Percentiles rank a stretch among this genome's conserved stretches.
These are phyloP conservation scores for Melanotus villosus DNA, from an alignment of 2,888 invertebrate species.

Conservation along the genomic window DNA sequence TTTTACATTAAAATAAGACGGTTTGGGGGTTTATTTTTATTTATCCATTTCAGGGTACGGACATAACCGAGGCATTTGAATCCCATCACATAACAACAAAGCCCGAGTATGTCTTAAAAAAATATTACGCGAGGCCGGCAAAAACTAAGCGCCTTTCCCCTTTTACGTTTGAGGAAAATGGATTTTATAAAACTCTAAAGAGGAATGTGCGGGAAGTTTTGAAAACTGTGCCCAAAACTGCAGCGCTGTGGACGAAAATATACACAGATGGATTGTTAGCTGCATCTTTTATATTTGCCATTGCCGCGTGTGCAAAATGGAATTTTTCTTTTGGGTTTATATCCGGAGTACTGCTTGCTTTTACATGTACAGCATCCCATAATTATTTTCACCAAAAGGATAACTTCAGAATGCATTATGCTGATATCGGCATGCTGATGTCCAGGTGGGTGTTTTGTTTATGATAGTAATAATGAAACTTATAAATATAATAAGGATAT, in stretches of 20 bases:
- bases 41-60: too few species aligned
- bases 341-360: constrained; percentile 72
- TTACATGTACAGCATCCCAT: constrained; percentile 77
- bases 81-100: constrained; percentile 76
- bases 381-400: constrained; percentile 84
- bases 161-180: too few species aligned
- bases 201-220: too few species aligned
- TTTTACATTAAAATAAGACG: too few species aligned
- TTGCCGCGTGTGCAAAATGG: constrained; percentile 54
- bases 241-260: constrained; percentile 62
- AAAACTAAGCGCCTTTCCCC: too few species aligned
- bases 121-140: constrained; percentile 65
- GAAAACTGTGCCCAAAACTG: constrained; percentile 70
- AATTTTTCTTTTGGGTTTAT: constrained; percentile 61
- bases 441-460: too few species aligned
- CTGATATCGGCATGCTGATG: constrained; percentile 74
- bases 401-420: constrained; percentile 78
- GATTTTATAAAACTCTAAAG: constrained; percentile 78
- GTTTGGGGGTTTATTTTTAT: too few species aligned
- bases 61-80: too few species aligned
- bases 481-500: too few species aligned
- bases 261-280: constrained; percentile 66
- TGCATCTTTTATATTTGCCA: constrained; percentile 60
- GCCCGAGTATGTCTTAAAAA: constrained; percentile 74
- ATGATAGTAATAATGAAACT: too few species aligned